Evolutionary conservation across 1,140 invertebrate species (phyloP).

Genomic region (Spodoptera frugiperda): DNA sequence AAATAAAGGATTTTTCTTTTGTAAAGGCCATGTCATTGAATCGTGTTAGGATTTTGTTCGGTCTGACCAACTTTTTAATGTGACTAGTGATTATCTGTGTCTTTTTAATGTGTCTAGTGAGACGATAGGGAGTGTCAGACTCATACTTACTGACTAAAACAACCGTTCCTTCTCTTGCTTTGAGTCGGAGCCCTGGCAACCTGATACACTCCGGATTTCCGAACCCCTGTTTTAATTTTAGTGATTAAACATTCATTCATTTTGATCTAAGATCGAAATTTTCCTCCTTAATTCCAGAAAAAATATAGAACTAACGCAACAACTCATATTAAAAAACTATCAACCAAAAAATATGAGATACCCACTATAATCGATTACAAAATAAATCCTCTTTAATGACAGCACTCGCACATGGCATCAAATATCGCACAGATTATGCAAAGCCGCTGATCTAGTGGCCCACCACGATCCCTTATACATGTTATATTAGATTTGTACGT

Average conservation of each 20-base stretch:
- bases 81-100: background rate
- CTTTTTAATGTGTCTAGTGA: too few species aligned
- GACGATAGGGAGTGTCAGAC: too few species aligned
- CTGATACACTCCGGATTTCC: too few species aligned
- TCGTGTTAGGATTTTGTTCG: background rate
- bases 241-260: too few species aligned
- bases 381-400: constrained; percentile 38
- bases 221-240: too few species aligned
- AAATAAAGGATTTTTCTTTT: constrained; percentile 2
- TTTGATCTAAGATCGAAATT: too few species aligned
- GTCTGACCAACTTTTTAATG: background rate
- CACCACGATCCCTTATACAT: constrained; percentile 46
- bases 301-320: background rate
- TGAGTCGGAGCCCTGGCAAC: too few species aligned
- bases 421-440: constrained; percentile 50
- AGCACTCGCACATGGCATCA: constrained; percentile 44
- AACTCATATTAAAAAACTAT: too few species aligned
- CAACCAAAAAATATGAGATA: background rate
- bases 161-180: too few species aligned
- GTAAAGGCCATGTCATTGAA: background rate
- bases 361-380: background rate
- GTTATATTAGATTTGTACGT: constrained; percentile 54
- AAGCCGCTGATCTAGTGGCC: constrained; percentile 41
- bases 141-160: too few species aligned
- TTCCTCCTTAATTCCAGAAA: too few species aligned